Percentiles rank a stretch among this genome's conserved stretches.
Evolutionary conservation across 2,797 vertebrate genomes (phyloP).

Genomic region (Cacajao melanocephalus): DNA sequence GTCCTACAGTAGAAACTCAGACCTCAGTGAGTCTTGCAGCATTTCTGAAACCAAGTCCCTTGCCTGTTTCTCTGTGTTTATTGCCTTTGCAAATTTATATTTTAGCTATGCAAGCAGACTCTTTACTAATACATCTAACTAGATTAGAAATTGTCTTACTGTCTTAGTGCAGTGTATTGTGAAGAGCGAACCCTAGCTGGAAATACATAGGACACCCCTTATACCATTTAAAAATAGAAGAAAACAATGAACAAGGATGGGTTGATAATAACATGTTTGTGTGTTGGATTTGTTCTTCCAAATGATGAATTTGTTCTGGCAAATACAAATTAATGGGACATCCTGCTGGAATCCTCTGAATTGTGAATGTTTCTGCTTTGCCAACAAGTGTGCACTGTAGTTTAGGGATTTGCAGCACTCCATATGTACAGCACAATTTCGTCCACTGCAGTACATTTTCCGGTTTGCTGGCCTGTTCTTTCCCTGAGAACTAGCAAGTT

Average conservation of each 20-base stretch:
- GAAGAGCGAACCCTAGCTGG: not conserved
- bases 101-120: not conserved
- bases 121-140: slow-evolving; percentile 7
- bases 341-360: not conserved
- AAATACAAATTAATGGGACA: not conserved
- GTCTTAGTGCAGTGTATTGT: not conserved
- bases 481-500: slow-evolving; percentile 7
- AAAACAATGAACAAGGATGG: not conserved
- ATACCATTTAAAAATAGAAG: not conserved
- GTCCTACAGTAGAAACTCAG: not conserved
- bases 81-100: slow-evolving; percentile 23
- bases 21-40: not conserved
- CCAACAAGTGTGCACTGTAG: not conserved
- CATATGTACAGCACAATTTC: not conserved
- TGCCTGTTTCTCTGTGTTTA: not conserved
- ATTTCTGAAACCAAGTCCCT: not conserved
- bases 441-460: not conserved
- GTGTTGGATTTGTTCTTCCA: not conserved
- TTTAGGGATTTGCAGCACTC: not conserved
- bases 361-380: not conserved
- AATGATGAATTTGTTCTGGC: not conserved
- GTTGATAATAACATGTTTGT: not conserved
- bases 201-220: not conserved
- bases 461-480: slow-evolving; percentile 35
- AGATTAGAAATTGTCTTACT: slow-evolving; percentile 27